These are phyloP conservation scores for Dromococcyx pavoninus DNA, from an alignment of 2,797 vertebrate species.

Conservation along the genomic window DNA sequence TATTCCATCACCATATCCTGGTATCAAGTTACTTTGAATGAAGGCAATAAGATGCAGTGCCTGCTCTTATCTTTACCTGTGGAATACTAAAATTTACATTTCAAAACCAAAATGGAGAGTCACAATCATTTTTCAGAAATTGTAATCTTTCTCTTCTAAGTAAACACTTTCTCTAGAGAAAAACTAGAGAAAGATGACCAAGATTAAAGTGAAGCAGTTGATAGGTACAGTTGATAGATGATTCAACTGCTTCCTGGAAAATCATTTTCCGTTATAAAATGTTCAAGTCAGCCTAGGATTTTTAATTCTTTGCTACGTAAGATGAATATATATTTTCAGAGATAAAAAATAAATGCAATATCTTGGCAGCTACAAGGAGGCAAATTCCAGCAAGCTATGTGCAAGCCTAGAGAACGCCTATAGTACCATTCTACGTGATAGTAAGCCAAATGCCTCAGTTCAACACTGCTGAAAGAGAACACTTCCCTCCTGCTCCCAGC, in stretches of 20 bases:
- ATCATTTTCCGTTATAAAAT: neutral
- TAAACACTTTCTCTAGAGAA: neutral
- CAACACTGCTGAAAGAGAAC: neutral
- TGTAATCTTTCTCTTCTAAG: neutral
- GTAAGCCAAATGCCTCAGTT: neutral
- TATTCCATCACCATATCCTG: neutral
- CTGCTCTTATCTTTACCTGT: constrained; percentile 1
- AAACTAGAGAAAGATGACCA: neutral
- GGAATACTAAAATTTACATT: constrained; percentile 26
- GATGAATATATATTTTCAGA: neutral
- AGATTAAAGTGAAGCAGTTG: neutral
- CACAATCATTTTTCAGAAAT: neutral
- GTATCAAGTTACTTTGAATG: neutral
- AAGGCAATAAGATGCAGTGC: neutral
- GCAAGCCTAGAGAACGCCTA: neutral
- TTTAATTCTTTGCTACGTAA: constrained; percentile 8
- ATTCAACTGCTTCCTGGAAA: constrained; percentile 12
- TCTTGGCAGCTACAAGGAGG: neutral
- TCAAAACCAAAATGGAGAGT: neutral
- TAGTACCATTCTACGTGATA: neutral
- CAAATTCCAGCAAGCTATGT: neutral
- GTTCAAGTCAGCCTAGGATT: neutral
- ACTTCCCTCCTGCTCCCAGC: neutral
- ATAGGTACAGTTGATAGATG: neutral
- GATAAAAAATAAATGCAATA: neutral